Conservation (phyloP, 2,797 vertebrate species). For the Peromyscus nudipes region DNA sequence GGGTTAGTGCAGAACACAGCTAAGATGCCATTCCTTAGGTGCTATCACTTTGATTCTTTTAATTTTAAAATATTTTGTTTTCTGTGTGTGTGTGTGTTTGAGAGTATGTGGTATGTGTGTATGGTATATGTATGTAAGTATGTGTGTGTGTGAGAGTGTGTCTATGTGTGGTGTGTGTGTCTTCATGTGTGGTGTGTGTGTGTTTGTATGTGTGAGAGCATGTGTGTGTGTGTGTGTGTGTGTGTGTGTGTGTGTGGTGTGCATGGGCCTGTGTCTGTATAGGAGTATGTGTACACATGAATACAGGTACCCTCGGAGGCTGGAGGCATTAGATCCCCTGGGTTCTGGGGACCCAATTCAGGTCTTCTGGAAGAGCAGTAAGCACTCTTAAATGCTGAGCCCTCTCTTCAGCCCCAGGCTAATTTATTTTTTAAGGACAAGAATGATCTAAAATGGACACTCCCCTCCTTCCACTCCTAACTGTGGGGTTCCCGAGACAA, state of each 20-base stretch:
- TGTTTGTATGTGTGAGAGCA: not conserved
- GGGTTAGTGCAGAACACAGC: not conserved
- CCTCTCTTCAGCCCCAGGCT: not conserved
- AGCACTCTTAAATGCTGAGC: not conserved
- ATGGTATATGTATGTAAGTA: not conserved
- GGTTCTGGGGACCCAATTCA: not conserved
- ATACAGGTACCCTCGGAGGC: not conserved
- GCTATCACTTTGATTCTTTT: not conserved
- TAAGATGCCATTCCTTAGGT: not conserved
- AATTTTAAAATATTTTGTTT: not conserved
- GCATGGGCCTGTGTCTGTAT: not conserved
- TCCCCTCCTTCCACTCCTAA: too few relatives aligned
- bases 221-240: not conserved
- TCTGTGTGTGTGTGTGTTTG: not conserved
- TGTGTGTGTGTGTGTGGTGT: not conserved
- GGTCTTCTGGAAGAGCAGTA: not conserved
- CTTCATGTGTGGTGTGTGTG: too few relatives aligned
- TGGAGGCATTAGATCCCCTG: not conserved
- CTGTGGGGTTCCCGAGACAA: not conserved
- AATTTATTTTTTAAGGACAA: not conserved
- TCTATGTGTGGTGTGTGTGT: not conserved
- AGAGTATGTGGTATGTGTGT: not conserved
- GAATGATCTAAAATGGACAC: not conserved
- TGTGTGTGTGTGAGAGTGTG: not conserved
- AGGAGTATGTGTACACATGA: not conserved